Evolutionary conservation across 2,797 vertebrate genomes (phyloP).

Genomic region (Sphenopsis melanotis): DNA sequence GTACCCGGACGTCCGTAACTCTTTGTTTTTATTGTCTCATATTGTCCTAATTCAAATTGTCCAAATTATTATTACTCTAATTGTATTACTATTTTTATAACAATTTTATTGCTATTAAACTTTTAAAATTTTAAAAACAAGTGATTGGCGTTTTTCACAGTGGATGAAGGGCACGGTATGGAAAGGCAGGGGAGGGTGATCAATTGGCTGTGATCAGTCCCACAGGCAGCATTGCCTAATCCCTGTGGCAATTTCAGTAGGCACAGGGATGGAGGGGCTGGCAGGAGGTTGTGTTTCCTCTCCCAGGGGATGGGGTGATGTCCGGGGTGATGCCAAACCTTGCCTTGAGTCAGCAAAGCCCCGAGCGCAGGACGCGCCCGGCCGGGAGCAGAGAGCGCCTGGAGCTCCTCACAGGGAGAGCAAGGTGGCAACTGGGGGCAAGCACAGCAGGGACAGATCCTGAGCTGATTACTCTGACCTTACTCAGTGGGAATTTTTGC

Average conservation of each 20-base stretch:
- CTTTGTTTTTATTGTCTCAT: too few relatives aligned
- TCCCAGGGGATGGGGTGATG: not conserved
- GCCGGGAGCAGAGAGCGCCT: not conserved
- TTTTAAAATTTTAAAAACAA: too few relatives aligned
- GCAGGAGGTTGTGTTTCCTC: not conserved
- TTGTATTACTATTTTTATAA: too few relatives aligned
- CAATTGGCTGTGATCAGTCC: accelerated
- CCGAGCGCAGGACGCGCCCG: not conserved
- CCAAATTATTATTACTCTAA: too few relatives aligned
- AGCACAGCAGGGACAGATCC: slow-evolving; percentile 10
- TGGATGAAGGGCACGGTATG: not conserved
- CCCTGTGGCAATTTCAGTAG: accelerated
- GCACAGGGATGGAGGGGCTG: not conserved
- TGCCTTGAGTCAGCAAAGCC: slow-evolving; percentile 31
- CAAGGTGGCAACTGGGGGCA: not conserved
- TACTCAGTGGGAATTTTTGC: slow-evolving; percentile 62
- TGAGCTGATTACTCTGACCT: slow-evolving; percentile 53
- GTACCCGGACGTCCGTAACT: too few relatives aligned
- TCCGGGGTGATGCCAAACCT: not conserved
- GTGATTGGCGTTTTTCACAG: too few relatives aligned
- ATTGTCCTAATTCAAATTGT: too few relatives aligned
- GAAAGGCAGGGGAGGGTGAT: not conserved
- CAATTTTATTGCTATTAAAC: too few relatives aligned
- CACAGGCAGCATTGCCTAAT: not conserved
- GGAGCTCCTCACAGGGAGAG: not conserved